phyloP scores from a whole-genome alignment of 2,797 vertebrate genomes.

The Monodelphis domestica region DNA sequence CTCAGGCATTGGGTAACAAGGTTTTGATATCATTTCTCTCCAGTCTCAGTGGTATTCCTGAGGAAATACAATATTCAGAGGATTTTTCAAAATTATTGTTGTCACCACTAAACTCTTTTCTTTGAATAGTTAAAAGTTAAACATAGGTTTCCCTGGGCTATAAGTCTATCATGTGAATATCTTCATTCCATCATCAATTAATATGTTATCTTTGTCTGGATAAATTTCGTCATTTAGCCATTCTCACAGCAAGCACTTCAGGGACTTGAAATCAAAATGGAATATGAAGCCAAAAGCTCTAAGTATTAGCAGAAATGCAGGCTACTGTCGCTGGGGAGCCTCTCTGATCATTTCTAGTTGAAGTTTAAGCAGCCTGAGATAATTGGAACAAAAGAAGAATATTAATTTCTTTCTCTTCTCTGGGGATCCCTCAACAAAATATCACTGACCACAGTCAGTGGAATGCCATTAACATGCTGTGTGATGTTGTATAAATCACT shows the following conservation, averaged over 20 bases:
- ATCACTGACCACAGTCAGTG: fast-evolving
- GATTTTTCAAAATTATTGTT: slow-evolving; percentile 3
- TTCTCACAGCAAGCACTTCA: fast-evolving
- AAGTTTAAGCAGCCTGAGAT: background rate
- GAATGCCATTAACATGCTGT: background rate
- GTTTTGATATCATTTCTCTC: background rate
- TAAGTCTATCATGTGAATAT: too few species aligned
- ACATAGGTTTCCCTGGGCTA: background rate
- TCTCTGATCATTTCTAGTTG: background rate
- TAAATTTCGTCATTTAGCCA: background rate
- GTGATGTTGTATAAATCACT: background rate
- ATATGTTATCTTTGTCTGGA: background rate
- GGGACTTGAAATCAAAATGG: background rate
- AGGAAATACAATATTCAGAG: background rate
- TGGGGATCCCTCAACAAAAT: background rate
- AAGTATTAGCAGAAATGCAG: background rate
- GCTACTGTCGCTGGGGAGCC: background rate
- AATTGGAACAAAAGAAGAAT: background rate
- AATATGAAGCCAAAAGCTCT: background rate
- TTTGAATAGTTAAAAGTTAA: background rate
- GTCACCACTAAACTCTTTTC: background rate
- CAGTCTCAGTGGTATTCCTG: background rate
- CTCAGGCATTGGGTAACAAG: background rate
- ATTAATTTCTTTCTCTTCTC: background rate
- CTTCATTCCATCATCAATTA: background rate